Base-by-base conservation (phyloP, 2,113 vertebrate genomes). In the Anoura caudifer region DNA sequence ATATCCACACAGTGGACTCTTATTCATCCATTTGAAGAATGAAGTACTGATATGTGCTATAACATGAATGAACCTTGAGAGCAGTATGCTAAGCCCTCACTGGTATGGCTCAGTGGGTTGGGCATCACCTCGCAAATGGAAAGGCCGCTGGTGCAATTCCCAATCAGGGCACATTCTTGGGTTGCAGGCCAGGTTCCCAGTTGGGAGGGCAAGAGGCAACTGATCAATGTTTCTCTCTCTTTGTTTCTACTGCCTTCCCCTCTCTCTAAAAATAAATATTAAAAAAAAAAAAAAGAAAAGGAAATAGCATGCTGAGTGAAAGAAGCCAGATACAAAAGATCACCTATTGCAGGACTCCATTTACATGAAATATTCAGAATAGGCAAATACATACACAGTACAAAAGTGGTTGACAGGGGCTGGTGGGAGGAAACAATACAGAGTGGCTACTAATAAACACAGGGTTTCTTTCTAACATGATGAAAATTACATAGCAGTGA, bases 251-350 rank as follows among this genome's bases (percentile, higher is more conserved):
- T 9, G 2, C 56, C 56, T 59, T 59, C 56, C 56, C 54, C 20
- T 56, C 54, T 59, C 19, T 59, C 56, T 59, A 59, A 59, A 59
- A 59, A 59, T 26, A 59, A 22, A 59, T 26, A 59, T 59, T 59
- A 59, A 59, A 59, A 24, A 59, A 56, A 56, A 56, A 59, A 59
- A 59, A 2, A 59, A 59, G 10, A 26, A 59, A 59, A 59, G 56
- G 24, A 59, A 59, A 59, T 59, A 59, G 19, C 24, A 59, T 26
- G 22, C 9, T 11, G 24, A 59, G 56, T 59, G 56, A 59, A 90
- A 83, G 75, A 95, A 97, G 41, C 15, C 22, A 96, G 52, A 73
- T 56, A 91, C 36, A 96, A 87, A 97, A 54, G 54, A 88, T 33
- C 54, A 79, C 22, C 88, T 20, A 91, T 20, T 84, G 69, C 22